These are phyloP conservation scores for Thumatha senex DNA, from an alignment of 2,888 invertebrate genomes.

Conservation along the genomic window DNA sequence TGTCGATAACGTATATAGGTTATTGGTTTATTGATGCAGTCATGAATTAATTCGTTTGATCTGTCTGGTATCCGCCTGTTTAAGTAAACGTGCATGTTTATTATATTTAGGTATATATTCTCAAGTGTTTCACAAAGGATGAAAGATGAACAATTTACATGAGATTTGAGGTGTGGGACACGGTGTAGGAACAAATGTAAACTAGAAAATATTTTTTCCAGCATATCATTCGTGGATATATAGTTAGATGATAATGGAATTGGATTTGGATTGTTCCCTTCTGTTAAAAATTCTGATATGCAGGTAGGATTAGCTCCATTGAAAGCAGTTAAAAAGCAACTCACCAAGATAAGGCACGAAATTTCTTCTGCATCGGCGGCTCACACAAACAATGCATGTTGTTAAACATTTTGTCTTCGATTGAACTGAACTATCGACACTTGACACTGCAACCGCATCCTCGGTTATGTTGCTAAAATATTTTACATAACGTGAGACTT, in stretches of 20 bases:
- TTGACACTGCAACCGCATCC: neutral
- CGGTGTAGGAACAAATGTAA: too few species aligned
- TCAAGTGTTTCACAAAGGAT: too few species aligned
- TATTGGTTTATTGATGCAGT: slow-evolving; percentile 41
- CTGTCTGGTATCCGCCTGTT: slow-evolving; percentile 14
- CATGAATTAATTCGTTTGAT: slow-evolving; percentile 25
- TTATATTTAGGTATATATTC: too few species aligned
- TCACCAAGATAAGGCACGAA: slow-evolving; percentile 19
- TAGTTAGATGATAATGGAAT: too few species aligned
- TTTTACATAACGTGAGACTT: neutral
- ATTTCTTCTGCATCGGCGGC: slow-evolving; percentile 21
- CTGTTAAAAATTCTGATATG: neutral
- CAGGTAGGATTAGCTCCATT: too few species aligned
- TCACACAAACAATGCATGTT: slow-evolving; percentile 49
- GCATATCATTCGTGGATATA: too few species aligned
- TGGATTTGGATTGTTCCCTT: too few species aligned
- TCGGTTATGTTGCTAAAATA: neutral
- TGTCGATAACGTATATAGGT: slow-evolving; percentile 44
- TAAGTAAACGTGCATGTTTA: slow-evolving; percentile 16
- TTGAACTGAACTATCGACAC: neutral
- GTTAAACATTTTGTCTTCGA: slow-evolving; percentile 42
- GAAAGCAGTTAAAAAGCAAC: slow-evolving; percentile 7
- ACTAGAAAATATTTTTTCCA: too few species aligned
- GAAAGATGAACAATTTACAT: too few species aligned
- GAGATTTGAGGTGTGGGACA: too few species aligned